Evolutionary conservation across 92 coral and sea anemone species (phyloP), one percentile per base, ranked within the genome.

Genomic region (Hydrozoanthus gracilis): DNA sequence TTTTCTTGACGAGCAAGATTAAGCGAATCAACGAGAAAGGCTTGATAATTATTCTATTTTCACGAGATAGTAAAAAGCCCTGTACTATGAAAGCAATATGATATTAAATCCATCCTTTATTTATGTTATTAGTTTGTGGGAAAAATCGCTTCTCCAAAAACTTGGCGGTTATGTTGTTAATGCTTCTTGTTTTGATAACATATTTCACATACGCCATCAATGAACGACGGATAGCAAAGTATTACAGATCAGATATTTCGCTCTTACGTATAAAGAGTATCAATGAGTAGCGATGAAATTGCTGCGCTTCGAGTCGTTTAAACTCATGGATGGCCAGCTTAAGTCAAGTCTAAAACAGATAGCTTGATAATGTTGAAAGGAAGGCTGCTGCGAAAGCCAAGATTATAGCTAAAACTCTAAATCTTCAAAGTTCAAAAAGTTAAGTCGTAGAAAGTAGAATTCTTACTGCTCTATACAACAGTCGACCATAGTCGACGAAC

Each of bases 381-480:
- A 45, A 52, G 51, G 39, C 64, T 11, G 64, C 15, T 7, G 15
- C 15, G 54, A 52, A 14, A 5, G 35, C 44, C 15, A 39, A 45
- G 51, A 54, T 78, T 20, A 35, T 15, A 54, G 67, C n/a, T 8
- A 3, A 16, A 39, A 44, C 51, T 78, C 51, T 65, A 11, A 27
- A 54, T 55, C 18, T 62, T 55, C 16, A 78, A 78, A 35, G 5
- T 20, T 78, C 56, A 20, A 52, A 58, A 20, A 78, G 50, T 65
- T 47, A 49, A 80, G 17, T 80, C 58, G 18, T 49, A 10, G 17
- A 16, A 60, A 16, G 17, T 49, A 64, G n/a, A 18, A 66, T n/a
- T 70, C 85, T 60, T 80, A 67, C 39, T 39, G 85, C 54, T 80
- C 66, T 17, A 80, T 51, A 80, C 20, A 65, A 66, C 58, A 80